Percentiles rank a stretch among this genome's conserved stretches.
phyloP scores from a whole-genome alignment of 2,113 vertebrate genomes.

The Recurvirostra avosetta region DNA sequence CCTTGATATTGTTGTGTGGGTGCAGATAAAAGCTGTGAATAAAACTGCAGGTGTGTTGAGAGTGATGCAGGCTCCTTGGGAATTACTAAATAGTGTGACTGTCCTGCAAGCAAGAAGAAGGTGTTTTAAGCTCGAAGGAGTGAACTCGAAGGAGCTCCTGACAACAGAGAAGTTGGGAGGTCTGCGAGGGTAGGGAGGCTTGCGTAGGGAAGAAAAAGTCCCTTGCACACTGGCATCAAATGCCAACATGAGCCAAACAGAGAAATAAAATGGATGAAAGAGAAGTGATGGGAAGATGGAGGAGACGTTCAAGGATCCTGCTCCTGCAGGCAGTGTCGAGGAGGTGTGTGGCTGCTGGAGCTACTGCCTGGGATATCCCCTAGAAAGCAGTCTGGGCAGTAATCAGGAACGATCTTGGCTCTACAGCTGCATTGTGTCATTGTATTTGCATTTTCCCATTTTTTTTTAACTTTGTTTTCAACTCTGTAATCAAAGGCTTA shows the following conservation, averaged over 20 bases:
- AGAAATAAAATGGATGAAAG: neutral
- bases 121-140: neutral
- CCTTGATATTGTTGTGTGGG: neutral
- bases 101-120: neutral
- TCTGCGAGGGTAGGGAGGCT: neutral
- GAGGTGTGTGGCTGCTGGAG: neutral
- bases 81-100: neutral
- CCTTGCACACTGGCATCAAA: neutral
- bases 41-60: neutral
- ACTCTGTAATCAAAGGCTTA: neutral
- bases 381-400: neutral
- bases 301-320: neutral
- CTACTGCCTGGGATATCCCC: neutral
- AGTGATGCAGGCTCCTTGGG: neutral
- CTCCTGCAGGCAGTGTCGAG: neutral
- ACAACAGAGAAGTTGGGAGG: neutral
- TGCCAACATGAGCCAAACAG: neutral
- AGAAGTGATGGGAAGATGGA: neutral
- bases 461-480: neutral
- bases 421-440: neutral
- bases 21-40: neutral
- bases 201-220: neutral
- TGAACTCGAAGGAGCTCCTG: neutral
- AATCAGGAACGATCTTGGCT: neutral
- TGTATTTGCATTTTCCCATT: neutral